Conservation (phyloP, 2,888 invertebrate species). For the Phlogophora meticulosa region DNA sequence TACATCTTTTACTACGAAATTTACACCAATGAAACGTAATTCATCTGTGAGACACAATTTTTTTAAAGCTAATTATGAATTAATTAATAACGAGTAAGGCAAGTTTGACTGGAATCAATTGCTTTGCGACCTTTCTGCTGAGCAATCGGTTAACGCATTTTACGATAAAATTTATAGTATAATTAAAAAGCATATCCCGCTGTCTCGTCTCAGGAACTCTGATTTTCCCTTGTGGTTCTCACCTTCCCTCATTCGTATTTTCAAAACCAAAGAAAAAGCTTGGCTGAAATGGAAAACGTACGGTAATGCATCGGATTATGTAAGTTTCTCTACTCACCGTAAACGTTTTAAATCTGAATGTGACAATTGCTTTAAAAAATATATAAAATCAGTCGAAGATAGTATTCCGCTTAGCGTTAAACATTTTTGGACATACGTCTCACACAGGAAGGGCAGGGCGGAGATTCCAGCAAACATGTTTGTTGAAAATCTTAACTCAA, state of each 20-base stretch:
- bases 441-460: not conserved
- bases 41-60: not conserved
- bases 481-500: too few relatives aligned
- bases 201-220: not conserved
- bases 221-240: conserved; percentile 12
- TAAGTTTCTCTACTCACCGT: not conserved
- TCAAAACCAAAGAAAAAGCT: not conserved
- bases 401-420: not conserved
- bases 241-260: not conserved
- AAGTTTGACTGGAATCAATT: not conserved
- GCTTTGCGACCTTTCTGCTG: not conserved
- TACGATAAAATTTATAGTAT: not conserved
- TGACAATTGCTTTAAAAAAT: not conserved
- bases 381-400: not conserved
- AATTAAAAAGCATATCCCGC: not conserved
- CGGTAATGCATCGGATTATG: not conserved
- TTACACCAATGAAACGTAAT: not conserved
- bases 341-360: not conserved
- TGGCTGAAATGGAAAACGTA: conserved; percentile 8
- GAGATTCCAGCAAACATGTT: too few relatives aligned
- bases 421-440: not conserved
- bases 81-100: not conserved
- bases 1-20: not conserved
- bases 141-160: not conserved
- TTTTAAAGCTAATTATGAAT: not conserved